Conservation (phyloP, 2,888 invertebrate species). For the Dryomyza anilis region DNA sequence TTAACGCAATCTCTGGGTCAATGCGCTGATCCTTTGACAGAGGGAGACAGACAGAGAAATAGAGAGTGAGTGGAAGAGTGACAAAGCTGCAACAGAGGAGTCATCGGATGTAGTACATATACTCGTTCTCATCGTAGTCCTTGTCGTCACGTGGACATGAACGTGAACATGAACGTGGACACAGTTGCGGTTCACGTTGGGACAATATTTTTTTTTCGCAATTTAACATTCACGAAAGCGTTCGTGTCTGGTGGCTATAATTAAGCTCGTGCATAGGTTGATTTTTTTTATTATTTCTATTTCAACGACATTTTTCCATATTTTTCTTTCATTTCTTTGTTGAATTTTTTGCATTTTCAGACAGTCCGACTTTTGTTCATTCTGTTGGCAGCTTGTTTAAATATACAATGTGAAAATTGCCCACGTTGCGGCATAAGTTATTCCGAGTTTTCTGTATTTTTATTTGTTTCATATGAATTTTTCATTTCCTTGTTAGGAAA, state of each 20-base stretch:
- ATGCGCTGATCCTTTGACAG: constrained; percentile 22
- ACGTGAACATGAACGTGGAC: constrained; percentile 20
- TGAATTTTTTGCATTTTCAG: background rate
- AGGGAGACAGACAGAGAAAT: background rate
- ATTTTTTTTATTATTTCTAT: background rate
- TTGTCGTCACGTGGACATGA: constrained; percentile 12
- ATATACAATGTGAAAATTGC: constrained; percentile 41
- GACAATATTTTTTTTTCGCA: constrained; percentile 24
- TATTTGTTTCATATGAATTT: too few relatives aligned
- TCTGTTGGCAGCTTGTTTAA: constrained; percentile 37
- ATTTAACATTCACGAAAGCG: constrained; percentile 41
- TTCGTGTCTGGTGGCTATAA: constrained; percentile 44
- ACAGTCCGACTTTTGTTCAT: constrained; percentile 5
- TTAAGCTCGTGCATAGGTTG: constrained; percentile 40
- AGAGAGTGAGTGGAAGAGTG: too few relatives aligned
- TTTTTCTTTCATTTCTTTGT: too few relatives aligned
- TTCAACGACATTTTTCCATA: background rate
- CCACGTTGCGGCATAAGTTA: too few relatives aligned
- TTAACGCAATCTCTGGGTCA: constrained; percentile 21
- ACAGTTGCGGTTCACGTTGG: too few relatives aligned
- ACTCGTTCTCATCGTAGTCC: background rate
- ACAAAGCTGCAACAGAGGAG: too few relatives aligned
- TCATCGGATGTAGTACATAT: background rate
- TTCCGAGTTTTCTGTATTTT: too few relatives aligned
- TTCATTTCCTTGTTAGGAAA: too few relatives aligned